These are phyloP conservation scores for Dinothrombium tinctorium DNA, from an alignment of 1,140 invertebrate species.

Conservation along the genomic window DNA sequence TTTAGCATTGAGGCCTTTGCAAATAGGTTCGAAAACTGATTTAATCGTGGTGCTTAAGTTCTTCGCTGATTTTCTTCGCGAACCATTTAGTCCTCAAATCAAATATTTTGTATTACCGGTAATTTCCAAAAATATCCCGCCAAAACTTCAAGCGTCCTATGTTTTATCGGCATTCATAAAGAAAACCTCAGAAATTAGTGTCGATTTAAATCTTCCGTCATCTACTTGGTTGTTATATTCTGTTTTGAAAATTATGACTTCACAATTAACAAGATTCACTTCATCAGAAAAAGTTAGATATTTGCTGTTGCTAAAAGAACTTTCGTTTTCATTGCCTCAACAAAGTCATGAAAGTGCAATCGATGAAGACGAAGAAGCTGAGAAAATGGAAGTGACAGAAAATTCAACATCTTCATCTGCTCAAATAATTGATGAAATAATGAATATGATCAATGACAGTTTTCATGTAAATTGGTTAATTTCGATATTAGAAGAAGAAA, in stretches of 20 bases:
- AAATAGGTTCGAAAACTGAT: conserved; percentile 10
- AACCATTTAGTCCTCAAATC: conserved; percentile 2
- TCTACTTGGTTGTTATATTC: conserved; percentile 30
- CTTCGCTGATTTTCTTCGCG: conserved; percentile 1
- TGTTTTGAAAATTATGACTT: conserved; percentile 19
- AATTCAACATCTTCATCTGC: not conserved
- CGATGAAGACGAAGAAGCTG: conserved; percentile 20
- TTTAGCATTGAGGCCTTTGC: conserved; percentile 45
- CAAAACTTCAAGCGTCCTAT: conserved; percentile 3
- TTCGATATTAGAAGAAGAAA: conserved; percentile 2
- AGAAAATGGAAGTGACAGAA: conserved; percentile 1
- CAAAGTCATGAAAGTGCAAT: conserved; percentile 14
- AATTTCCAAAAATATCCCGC: conserved; percentile 2
- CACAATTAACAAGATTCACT: conserved; percentile 4
- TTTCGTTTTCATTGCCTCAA: conserved; percentile 23
- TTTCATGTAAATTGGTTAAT: conserved; percentile 23
- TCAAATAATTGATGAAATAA: not conserved
- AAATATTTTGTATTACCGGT: not conserved
- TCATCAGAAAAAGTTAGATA: conserved; percentile 4
- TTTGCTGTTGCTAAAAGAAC: conserved; percentile 1
- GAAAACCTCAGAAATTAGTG: conserved; percentile 14
- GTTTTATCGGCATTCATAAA: conserved; percentile 1
- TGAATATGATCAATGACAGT: not conserved
- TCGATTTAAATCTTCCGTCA: conserved; percentile 17
- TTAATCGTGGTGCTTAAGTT: not conserved